Evolutionary conservation across 2,888 invertebrate species (phyloP).

Genomic region (Slavum lentiscoides): DNA sequence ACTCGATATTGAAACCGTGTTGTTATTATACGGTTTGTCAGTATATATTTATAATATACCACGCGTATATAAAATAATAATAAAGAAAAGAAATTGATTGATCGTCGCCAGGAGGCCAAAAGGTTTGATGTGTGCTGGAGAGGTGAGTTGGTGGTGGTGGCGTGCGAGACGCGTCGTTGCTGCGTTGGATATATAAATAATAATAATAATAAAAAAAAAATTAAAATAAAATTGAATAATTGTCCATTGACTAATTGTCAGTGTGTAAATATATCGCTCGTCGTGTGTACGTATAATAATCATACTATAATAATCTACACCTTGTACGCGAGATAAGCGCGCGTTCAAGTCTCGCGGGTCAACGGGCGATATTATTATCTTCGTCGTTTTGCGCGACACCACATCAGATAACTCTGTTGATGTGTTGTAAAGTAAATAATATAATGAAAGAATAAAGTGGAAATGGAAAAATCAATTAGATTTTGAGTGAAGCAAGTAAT

Average conservation of each 20-base stretch:
- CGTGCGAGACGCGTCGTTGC: not conserved
- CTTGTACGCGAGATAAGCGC: no score
- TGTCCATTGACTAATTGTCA: constrained; percentile 37
- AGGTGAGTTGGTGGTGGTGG: not conserved
- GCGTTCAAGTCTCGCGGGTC: not conserved
- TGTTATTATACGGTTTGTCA: not conserved
- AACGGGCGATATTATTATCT: constrained; percentile 6
- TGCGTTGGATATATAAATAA: not conserved
- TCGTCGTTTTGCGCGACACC: not conserved
- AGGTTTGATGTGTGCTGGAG: not conserved
- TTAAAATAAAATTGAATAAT: not conserved
- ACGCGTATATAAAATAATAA: not conserved
- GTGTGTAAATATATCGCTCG: constrained; percentile 15
- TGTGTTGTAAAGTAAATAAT: constrained; percentile 20
- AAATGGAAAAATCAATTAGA: no score
- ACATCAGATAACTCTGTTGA: constrained; percentile 33
- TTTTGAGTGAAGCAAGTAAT: no score
- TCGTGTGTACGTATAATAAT: not conserved
- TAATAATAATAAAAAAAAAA: no score
- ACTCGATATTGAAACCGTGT: not conserved
- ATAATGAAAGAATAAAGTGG: no score
- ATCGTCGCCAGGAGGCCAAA: constrained; percentile 28
- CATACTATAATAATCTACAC: no score
- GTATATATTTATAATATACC: not conserved
- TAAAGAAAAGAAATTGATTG: constrained; percentile 28